Evolutionary conservation across 2,797 vertebrate species (phyloP).

Genomic region (Pelochelys cantorii): DNA sequence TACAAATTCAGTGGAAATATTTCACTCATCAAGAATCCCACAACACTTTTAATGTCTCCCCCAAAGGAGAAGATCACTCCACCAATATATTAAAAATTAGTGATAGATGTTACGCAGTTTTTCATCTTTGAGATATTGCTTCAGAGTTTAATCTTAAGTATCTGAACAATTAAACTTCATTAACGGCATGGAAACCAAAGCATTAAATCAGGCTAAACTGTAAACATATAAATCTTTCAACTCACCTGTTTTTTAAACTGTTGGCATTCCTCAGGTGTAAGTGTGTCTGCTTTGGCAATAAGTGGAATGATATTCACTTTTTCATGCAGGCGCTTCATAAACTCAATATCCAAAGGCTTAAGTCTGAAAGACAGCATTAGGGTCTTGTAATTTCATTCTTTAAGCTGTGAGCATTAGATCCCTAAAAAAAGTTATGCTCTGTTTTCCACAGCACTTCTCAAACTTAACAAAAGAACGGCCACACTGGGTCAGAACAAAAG

Average conservation of each 20-base stretch:
- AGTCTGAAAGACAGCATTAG: constrained; percentile 83
- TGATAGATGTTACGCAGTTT: constrained; percentile 60
- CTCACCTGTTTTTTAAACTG: constrained; percentile 99
- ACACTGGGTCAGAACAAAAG: too few species aligned
- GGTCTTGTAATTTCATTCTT: constrained; percentile 26
- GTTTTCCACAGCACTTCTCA: background rate
- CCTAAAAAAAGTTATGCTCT: background rate
- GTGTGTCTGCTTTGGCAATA: constrained; percentile 99
- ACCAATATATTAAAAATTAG: constrained; percentile 60
- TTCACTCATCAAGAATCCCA: constrained; percentile 56
- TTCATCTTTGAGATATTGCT: constrained; percentile 54
- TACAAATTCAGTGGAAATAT: constrained; percentile 36
- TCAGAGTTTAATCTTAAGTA: constrained; percentile 44
- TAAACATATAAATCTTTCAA: constrained; percentile 24
- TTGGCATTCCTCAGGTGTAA: constrained; percentile 98
- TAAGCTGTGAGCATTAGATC: background rate
- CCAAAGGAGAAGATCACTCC: constrained; percentile 54
- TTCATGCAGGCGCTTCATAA: constrained; percentile 99
- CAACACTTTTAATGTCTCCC: constrained; percentile 37
- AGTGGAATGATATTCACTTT: constrained; percentile 99
- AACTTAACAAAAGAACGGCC: background rate
- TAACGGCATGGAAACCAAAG: constrained; percentile 9
- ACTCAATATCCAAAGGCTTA: constrained; percentile 99
- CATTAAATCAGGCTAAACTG: background rate
- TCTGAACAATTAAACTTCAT: constrained; percentile 19